These are phyloP conservation scores for Heteromormyrus szaboi DNA, from an alignment of 2,797 vertebrate genomes.

Conservation along the genomic window DNA sequence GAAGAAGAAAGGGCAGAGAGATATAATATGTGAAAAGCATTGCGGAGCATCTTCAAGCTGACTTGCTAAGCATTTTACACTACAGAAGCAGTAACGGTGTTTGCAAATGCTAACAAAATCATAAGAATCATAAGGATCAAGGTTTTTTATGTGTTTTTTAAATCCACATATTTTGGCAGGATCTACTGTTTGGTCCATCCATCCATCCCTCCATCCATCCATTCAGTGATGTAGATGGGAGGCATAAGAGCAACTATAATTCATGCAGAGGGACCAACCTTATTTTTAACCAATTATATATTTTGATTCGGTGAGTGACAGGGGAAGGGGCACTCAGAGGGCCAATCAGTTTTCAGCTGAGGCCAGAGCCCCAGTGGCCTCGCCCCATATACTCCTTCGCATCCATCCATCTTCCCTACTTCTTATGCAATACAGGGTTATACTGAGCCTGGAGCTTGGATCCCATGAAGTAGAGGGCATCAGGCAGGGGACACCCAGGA, in stretches of 20 bases:
- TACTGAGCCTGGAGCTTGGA: neutral
- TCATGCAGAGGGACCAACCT: neutral
- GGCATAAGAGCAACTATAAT: neutral
- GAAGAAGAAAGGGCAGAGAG: neutral
- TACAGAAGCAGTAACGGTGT: neutral
- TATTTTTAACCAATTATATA: neutral
- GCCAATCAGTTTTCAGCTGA: neutral
- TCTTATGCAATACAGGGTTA: neutral
- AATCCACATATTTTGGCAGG: neutral
- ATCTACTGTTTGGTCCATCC: neutral
- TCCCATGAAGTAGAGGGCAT: neutral
- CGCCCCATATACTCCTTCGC: neutral
- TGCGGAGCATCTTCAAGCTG: neutral
- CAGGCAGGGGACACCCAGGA: neutral
- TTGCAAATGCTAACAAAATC: neutral
- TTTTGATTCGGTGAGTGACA: neutral
- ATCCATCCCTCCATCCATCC: neutral
- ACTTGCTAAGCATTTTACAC: neutral
- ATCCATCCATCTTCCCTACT: neutral
- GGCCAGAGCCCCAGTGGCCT: neutral
- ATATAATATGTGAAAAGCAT: neutral
- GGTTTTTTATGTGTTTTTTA: neutral
- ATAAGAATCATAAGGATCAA: neutral
- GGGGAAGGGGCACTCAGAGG: neutral
- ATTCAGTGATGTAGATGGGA: neutral